Conservation (phyloP, 2,888 invertebrate genomes). For the Augiades crinisus region DNA sequence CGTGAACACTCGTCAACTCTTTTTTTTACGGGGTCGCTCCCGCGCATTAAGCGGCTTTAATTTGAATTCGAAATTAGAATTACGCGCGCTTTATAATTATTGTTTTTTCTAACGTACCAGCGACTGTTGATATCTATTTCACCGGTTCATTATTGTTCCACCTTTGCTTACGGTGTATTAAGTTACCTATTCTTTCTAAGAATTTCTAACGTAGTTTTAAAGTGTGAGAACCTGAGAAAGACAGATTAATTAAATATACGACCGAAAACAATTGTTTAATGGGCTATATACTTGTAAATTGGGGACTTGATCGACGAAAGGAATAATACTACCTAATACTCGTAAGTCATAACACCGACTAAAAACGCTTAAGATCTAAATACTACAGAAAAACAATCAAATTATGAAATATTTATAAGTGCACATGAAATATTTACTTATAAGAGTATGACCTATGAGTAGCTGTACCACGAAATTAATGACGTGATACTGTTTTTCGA, state of each 20-base stretch:
- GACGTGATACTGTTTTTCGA: too few species aligned
- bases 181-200: conserved; percentile 10
- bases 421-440: too few species aligned
- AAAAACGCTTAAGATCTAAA: too few species aligned
- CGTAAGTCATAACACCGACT: too few species aligned
- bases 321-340: too few species aligned
- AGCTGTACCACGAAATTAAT: too few species aligned
- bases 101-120: conserved; percentile 70
- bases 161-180: conserved; percentile 14
- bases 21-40: conserved; percentile 79
- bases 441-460: too few species aligned
- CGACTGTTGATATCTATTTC: conserved; percentile 74
- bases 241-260: not conserved
- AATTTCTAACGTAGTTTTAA: conserved; percentile 1
- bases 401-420: too few species aligned
- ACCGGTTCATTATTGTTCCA: conserved; percentile 47
- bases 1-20: conserved; percentile 79
- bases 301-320: too few species aligned
- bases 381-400: too few species aligned
- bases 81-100: conserved; percentile 82
- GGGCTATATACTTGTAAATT: too few species aligned
- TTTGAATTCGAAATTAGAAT: conserved; percentile 82
- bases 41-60: conserved; percentile 82
- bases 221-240: not conserved
- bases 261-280: too few species aligned